Percentiles rank a stretch among this genome's conserved stretches.
phyloP scores from a whole-genome alignment of 2,113 vertebrate species.

The Perca schrenkii region DNA sequence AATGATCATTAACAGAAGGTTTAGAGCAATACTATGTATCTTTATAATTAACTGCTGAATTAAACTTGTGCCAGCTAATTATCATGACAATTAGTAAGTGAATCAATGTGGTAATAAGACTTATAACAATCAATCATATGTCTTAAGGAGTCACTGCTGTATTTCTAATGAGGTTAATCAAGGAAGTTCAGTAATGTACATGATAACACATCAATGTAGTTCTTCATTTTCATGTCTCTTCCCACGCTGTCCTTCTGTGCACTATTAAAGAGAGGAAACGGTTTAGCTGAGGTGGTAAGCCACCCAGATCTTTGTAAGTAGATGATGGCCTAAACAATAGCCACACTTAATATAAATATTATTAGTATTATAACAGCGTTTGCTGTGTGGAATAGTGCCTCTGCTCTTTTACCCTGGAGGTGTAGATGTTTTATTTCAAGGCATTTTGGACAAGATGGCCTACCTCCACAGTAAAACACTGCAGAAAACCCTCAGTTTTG shows the following conservation, averaged over 20 bases:
- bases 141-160: background rate
- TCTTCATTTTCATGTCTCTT: conserved; percentile 7
- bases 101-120: background rate
- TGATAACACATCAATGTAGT: background rate
- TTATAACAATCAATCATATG: background rate
- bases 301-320: background rate
- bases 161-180: conserved; percentile 9
- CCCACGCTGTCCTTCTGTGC: background rate
- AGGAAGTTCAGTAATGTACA: conserved; percentile 15
- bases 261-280: background rate
- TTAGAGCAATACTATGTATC: background rate
- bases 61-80: background rate
- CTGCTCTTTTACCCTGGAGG: background rate
- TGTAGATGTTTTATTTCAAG: background rate
- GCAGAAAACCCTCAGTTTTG: background rate
- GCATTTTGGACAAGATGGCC: background rate
- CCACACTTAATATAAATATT: background rate
- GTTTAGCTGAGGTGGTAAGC: background rate
- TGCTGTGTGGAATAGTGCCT: background rate
- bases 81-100: background rate
- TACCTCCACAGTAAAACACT: background rate
- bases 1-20: background rate
- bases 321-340: background rate
- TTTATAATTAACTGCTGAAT: background rate
- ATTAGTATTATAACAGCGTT: background rate